A percentile compares a stretch with the other conserved stretches of the same genome.
Evolutionary conservation across 2,113 vertebrate species (phyloP).

Genomic region (Poecilia latipinna): DNA sequence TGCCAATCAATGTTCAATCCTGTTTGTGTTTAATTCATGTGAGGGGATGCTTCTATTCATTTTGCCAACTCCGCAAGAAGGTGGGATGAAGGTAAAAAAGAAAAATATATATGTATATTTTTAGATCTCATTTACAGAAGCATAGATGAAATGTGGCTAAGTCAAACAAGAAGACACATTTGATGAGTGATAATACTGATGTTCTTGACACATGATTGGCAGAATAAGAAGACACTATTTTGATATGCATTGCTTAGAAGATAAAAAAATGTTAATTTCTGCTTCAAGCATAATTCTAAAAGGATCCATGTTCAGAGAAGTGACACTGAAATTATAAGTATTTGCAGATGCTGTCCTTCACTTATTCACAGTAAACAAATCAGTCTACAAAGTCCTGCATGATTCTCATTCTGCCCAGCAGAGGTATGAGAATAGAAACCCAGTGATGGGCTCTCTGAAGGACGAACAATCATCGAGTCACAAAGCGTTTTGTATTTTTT

Average conservation of each 20-base stretch:
- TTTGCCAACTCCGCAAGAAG: not conserved
- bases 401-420: slow-evolving; percentile 41
- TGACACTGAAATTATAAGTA: slow-evolving; percentile 34
- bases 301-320: slow-evolving; percentile 7
- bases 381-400: slow-evolving; percentile 30
- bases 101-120: slow-evolving; percentile 20
- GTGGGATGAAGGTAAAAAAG: slow-evolving; percentile 1
- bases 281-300: slow-evolving; percentile 13
- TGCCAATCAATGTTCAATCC: slow-evolving; percentile 57
- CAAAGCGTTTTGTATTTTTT: slow-evolving; percentile 42
- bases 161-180: slow-evolving; percentile 17
- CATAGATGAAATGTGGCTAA: slow-evolving; percentile 13
- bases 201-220: slow-evolving; percentile 48
- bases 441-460: slow-evolving; percentile 1
- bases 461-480: slow-evolving; percentile 29
- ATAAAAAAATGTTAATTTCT: slow-evolving; percentile 15
- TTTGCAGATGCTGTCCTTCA: slow-evolving; percentile 41
- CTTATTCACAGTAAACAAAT: slow-evolving; percentile 53
- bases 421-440: slow-evolving; percentile 34
- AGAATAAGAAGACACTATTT: slow-evolving; percentile 36
- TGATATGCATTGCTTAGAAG: slow-evolving; percentile 36
- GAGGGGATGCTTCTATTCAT: slow-evolving; percentile 9
- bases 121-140: slow-evolving; percentile 20
- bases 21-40: slow-evolving; percentile 36
- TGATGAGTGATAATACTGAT: slow-evolving; percentile 14